These are phyloP conservation scores for Polylopha cassiicola DNA, from an alignment of 2,888 invertebrate genomes.

Conservation along the genomic window DNA sequence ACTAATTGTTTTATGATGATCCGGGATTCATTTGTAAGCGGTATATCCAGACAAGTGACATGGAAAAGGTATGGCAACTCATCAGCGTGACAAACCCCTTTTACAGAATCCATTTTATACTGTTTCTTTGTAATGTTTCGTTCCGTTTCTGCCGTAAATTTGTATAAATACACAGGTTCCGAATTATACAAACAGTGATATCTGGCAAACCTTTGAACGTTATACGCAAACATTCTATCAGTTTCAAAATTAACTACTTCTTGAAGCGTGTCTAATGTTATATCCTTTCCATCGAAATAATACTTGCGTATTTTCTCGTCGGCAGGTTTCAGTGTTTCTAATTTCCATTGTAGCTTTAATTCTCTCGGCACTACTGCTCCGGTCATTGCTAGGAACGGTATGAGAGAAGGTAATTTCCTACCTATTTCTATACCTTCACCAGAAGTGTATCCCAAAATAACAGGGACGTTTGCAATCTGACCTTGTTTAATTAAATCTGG, in stretches of 20 bases:
- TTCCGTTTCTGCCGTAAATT: conserved; percentile 59
- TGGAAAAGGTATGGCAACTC: conserved; percentile 62
- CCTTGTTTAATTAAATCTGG: conserved; percentile 46
- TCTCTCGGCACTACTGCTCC: conserved; percentile 63
- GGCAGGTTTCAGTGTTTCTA: conserved; percentile 36
- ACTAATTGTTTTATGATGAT: conserved; percentile 46
- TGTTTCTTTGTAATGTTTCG: conserved; percentile 55
- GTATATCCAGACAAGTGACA: conserved; percentile 51
- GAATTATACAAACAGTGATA: conserved; percentile 37
- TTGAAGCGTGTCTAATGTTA: conserved; percentile 44
- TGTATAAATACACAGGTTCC: conserved; percentile 53
- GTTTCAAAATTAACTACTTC: conserved; percentile 51
- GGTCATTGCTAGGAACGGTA: conserved; percentile 35
- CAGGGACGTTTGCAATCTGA: conserved; percentile 48
- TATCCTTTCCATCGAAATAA: conserved; percentile 49
- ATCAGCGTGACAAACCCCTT: conserved; percentile 65
- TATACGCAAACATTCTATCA: conserved; percentile 54
- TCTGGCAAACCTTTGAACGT: conserved; percentile 56
- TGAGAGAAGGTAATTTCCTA: conserved; percentile 40
- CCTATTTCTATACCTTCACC: conserved; percentile 67
- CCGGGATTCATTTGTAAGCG: conserved; percentile 51
- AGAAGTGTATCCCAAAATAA: conserved; percentile 63
- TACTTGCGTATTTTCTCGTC: conserved; percentile 52
- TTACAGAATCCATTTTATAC: conserved; percentile 51
- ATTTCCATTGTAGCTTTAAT: conserved; percentile 49